Evolutionary conservation across 2,888 invertebrate genomes (phyloP), one percentile per base, ranked within the genome.

Genomic region (Drosophila ustulata): DNA sequence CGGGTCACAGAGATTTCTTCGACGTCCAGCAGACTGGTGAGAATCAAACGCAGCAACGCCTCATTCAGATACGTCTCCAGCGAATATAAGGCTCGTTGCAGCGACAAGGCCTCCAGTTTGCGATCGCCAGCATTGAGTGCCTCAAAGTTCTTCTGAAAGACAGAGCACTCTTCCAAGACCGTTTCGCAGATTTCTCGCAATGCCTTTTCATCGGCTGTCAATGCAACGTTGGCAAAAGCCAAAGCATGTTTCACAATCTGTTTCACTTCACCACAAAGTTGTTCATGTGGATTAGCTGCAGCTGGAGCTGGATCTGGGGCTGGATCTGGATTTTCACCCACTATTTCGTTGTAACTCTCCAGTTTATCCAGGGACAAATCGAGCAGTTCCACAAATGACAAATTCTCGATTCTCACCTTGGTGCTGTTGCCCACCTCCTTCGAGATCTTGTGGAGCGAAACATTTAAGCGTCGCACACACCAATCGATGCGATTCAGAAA

Each of bases 401-500:
- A 69, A 52, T 90, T 89, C 43, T 90, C 89, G 3, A 83, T 45
- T 3, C 67, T 67, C 1, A 75, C 28, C 2, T 23, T 25, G 6
- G 43, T 65, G 32, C 57, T 56, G 3, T 55, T 41, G 1, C 58
- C 32, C 0, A 52, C 51, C 28, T 64, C 49, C 34, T 71, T 68
- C 4, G 49, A 32, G 0, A 78, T 28, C 6, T 64, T 55, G 3
- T 49, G 66, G 5, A 84, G 32, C 0, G 71, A 78, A 1, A 61
- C 73, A 1, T 87, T 81, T 9, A 92, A 66, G 0, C 88, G 83
- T 2, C 88, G 80, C 34, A 92, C 73, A 50, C 92, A 92, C 90
- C 91, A 92, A 1, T 89, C 64, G 3, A 92, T 90, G 9, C 92
- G 89, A 70, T 92, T 91, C 1, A 91, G 70, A 47, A 92, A 92